These are phyloP conservation scores for Augochlorella aurata DNA, from an alignment of 2,888 invertebrate species.

Conservation along the genomic window DNA sequence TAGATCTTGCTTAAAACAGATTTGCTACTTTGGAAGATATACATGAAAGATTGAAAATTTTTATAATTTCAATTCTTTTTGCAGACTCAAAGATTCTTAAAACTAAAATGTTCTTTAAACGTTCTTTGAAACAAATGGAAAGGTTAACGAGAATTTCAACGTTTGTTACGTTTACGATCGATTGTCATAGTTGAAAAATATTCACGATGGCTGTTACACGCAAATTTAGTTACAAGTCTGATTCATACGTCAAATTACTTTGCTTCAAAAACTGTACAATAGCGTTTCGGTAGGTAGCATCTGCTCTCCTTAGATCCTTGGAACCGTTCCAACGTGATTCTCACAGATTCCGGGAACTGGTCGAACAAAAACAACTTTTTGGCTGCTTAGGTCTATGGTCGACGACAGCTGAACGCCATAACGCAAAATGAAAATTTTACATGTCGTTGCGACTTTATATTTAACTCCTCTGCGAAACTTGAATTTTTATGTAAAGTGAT, in stretches of 20 bases:
- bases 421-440: conserved; percentile 3
- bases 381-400: background rate
- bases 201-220: too few relatives aligned
- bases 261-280: background rate
- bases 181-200: too few relatives aligned
- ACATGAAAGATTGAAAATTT: too few relatives aligned
- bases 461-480: background rate
- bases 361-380: conserved; percentile 10
- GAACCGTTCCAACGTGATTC: conserved; percentile 1
- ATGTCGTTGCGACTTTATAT: background rate
- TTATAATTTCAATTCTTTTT: too few relatives aligned
- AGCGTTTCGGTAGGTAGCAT: background rate
- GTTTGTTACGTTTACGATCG: too few relatives aligned
- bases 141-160: background rate
- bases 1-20: too few relatives aligned
- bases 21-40: too few relatives aligned
- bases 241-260: too few relatives aligned
- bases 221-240: too few relatives aligned
- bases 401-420: conserved; percentile 8
- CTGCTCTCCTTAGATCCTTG: background rate
- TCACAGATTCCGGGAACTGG: background rate
- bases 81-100: background rate
- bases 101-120: background rate
- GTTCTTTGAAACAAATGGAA: background rate
- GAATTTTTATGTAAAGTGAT: background rate